phyloP scores from a whole-genome alignment of 2,888 invertebrate species.

The Apantesis nais region DNA sequence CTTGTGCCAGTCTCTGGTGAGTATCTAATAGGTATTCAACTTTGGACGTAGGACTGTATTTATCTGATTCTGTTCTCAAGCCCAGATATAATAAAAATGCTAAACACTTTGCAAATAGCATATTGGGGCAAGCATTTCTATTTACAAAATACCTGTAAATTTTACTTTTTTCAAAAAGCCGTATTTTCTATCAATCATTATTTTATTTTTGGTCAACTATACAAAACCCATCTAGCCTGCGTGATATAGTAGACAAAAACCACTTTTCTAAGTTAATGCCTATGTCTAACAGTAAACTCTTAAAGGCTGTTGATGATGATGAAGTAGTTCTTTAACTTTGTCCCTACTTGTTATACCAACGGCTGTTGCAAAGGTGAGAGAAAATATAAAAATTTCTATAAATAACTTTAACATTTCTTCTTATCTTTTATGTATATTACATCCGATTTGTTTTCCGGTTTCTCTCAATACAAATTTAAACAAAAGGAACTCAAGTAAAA shows the following conservation, averaged over 20 bases:
- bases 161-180: neutral
- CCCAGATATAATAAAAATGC: conserved; percentile 50
- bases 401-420: conserved; percentile 39
- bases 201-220: too few species aligned
- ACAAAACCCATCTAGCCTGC: too few species aligned
- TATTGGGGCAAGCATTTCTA: conserved; percentile 55
- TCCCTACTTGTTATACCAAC: conserved; percentile 35
- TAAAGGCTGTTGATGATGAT: too few species aligned
- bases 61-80: conserved; percentile 55
- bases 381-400: conserved; percentile 39
- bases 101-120: conserved; percentile 48
- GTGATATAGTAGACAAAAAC: too few species aligned
- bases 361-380: conserved; percentile 25
- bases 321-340: conserved; percentile 32
- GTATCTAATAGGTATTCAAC: conserved; percentile 96
- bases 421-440: conserved; percentile 36
- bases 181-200: too few species aligned
- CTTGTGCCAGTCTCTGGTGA: conserved; percentile 94
- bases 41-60: conserved; percentile 96
- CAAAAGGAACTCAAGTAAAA: conserved; percentile 10
- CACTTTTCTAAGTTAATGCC: too few species aligned
- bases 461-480: conserved; percentile 18
- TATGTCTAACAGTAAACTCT: too few species aligned
- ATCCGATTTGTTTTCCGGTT: conserved; percentile 33
- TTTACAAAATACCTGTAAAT: neutral